Conservation (phyloP, 2,113 vertebrate genomes). For the Ictalurus punctatus region DNA sequence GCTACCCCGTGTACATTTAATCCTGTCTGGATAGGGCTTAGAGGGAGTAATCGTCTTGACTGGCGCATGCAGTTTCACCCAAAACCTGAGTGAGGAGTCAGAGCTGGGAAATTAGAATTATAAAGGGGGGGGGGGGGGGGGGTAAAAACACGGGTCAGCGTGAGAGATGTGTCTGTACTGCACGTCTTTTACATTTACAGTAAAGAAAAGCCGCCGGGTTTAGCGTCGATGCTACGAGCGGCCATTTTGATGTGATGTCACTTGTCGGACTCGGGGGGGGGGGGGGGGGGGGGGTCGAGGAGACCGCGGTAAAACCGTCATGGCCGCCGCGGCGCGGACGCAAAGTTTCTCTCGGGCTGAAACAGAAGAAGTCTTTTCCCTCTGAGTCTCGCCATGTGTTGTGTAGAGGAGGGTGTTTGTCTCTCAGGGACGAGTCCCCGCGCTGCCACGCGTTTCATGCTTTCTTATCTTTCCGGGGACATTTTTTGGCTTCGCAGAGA, state of each 20-base stretch:
- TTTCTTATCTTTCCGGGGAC: slow-evolving; percentile 1
- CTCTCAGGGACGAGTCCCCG: not conserved
- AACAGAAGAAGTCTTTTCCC: not conserved
- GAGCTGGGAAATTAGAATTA: no score
- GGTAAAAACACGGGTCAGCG: not conserved
- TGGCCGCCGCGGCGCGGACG: no score
- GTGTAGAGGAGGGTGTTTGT: not conserved
- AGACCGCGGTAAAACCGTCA: not conserved
- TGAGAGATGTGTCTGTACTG: not conserved
- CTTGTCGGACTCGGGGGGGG: not conserved
- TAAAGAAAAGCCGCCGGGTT: not conserved
- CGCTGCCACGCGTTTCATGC: not conserved
- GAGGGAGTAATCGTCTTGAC: no score
- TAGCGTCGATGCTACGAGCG: not conserved
- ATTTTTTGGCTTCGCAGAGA: not conserved
- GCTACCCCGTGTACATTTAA: no score
- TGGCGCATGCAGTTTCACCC: no score
- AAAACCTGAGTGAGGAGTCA: no score
- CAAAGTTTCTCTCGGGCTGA: not conserved
- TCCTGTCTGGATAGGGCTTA: no score
- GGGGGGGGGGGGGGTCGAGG: not conserved
- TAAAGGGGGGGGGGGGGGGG: no score
- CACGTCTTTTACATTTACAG: not conserved
- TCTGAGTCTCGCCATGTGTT: not conserved
- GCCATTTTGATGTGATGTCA: not conserved